These are phyloP conservation scores for Galeopsomyia nigrocyanea DNA, from an alignment of 2,888 invertebrate species.

Conservation along the genomic window DNA sequence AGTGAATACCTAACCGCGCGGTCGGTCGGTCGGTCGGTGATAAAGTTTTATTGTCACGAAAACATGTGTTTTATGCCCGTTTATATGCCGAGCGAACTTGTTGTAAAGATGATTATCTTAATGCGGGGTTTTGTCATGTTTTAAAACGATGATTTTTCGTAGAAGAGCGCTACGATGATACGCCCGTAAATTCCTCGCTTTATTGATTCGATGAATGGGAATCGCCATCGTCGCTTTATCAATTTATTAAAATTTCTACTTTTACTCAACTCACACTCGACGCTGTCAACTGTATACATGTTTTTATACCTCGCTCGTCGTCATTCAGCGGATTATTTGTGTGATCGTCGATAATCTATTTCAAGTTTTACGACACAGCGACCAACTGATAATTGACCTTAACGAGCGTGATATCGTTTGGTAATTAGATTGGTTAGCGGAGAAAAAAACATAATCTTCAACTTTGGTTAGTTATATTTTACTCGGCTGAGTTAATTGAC, in stretches of 20 bases:
- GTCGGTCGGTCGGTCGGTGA: slow-evolving; percentile 8
- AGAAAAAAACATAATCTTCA: no score
- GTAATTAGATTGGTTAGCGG: no score
- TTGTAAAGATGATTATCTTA: slow-evolving; percentile 27
- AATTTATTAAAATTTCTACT: slow-evolving; percentile 4
- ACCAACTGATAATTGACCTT: no score
- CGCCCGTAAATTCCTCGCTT: slow-evolving; percentile 4
- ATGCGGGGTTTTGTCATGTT: slow-evolving; percentile 12
- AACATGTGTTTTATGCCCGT: slow-evolving; percentile 45
- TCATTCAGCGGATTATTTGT: neutral
- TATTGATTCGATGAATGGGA: neutral
- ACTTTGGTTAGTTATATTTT: no score
- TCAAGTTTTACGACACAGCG: no score
- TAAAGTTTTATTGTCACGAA: slow-evolving; percentile 42
- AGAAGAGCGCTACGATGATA: neutral
- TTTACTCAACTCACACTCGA: neutral
- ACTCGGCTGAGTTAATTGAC: no score
- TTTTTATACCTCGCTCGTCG: neutral
- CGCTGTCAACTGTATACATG: no score
- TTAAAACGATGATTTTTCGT: slow-evolving; percentile 1
- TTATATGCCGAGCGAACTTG: slow-evolving; percentile 10
- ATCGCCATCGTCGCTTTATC: slow-evolving; percentile 15
- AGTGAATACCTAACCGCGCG: neutral
- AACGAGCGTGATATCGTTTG: no score
- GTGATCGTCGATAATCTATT: neutral